Base-by-base conservation (phyloP, 2,797 vertebrate genomes). In the Enteromius trimaculatus region DNA sequence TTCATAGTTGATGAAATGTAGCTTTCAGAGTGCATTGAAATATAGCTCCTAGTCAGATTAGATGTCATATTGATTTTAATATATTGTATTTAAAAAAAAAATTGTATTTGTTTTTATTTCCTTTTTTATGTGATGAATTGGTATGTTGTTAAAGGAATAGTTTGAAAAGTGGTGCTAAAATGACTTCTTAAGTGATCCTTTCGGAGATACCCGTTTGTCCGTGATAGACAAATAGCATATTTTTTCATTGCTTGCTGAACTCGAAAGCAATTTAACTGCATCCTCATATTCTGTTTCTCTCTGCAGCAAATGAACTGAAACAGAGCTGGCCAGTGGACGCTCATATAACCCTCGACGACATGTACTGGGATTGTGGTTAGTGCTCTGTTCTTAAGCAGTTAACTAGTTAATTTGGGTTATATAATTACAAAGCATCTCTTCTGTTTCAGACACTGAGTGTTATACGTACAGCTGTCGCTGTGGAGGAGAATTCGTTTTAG, bases 331-430 rank as follows among this genome's bases (percentile, higher is more conserved):
- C 96, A 0, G 90, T 97, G 44, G 96, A 99, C 58, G 94, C 92
- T 78, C 93, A 92, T 5, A 86, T 99, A 14, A 79, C 51, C 86
- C 90, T 97, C 82, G 93, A 96, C 84, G 96, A 98, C 82, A 97
- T 99, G 97, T 90, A 88, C 81, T 97, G 96, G 95, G 93, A 96
- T 77, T 87, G 93, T 86, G 96, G 97, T 98, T 93, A 82, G 85
- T 23, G 34, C 60, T 3, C 51, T 47, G 2, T 51, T 62, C 4
- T 64, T 14, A 51, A 31, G 6, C 16, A 7, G 16, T 58, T 78
- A 51, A 21, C 31, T 39, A 34, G 39, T 75, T 60, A 9, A 47
- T 14, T 44, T 77, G 60, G 53, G 21, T 14, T 10, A 44, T 68
- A 53, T 68, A 39, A n/a, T 66, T 66, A 14, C 21, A 44, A 76